Evolutionary conservation across 2,113 vertebrate genomes (phyloP).

Genomic region (Euleptes europaea): DNA sequence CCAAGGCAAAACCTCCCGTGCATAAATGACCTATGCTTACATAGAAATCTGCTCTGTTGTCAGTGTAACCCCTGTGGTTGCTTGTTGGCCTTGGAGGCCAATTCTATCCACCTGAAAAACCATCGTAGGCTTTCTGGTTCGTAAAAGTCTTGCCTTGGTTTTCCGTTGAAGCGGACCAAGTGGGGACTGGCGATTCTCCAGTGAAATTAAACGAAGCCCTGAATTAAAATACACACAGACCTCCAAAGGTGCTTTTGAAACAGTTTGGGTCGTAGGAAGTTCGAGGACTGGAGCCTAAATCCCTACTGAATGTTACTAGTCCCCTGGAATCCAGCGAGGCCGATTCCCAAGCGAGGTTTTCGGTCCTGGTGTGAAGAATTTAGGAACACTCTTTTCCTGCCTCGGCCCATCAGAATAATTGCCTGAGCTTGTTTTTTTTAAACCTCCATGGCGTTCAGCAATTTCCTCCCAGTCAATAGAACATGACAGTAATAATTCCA

Average conservation of each 20-base stretch:
- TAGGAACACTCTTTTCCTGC: accelerated
- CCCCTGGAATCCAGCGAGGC: neutral
- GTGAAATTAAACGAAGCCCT: neutral
- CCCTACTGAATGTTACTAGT: neutral
- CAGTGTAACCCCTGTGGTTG: too few species aligned
- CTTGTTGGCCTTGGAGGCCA: too few species aligned
- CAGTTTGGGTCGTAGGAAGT: neutral
- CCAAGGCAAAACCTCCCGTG: too few species aligned
- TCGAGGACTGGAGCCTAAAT: too few species aligned
- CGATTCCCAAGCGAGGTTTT: neutral
- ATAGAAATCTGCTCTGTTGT: too few species aligned
- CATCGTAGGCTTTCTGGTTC: too few species aligned
- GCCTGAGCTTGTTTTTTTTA: neutral
- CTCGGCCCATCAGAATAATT: neutral
- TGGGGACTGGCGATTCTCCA: neutral
- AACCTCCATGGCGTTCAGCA: too few species aligned
- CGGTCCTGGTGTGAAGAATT: neutral
- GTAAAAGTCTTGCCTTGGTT: too few species aligned
- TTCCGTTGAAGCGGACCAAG: too few species aligned
- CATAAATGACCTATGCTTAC: too few species aligned
- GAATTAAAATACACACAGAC: neutral
- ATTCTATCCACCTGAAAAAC: too few species aligned
- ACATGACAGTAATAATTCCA: neutral
- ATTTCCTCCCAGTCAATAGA: neutral
- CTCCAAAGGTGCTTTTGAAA: neutral